phyloP scores from a whole-genome alignment of 2,888 invertebrate species.

The Schrankia costaestrigalis region DNA sequence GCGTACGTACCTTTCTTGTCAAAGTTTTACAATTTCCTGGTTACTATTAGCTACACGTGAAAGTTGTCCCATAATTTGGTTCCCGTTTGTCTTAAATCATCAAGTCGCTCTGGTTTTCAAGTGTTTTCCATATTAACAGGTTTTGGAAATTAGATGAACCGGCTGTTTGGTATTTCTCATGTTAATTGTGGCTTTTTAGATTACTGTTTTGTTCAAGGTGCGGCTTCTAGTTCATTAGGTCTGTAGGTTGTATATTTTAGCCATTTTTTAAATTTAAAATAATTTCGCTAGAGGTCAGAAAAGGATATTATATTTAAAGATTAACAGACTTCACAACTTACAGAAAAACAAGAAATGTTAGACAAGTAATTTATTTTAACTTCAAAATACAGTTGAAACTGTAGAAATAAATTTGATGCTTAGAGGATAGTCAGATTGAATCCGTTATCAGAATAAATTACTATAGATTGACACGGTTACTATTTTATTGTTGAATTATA shows the following conservation, averaged over 20 bases:
- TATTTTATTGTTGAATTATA: too few relatives aligned
- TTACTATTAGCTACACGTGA: slow-evolving; percentile 46
- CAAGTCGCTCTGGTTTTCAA: slow-evolving; percentile 46
- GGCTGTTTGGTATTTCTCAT: slow-evolving; percentile 21
- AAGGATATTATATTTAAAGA: too few relatives aligned
- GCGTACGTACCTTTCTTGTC: too few relatives aligned
- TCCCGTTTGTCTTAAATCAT: slow-evolving; percentile 54
- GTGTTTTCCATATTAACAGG: slow-evolving; percentile 46
- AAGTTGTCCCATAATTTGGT: slow-evolving; percentile 58
- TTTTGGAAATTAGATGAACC: slow-evolving; percentile 34
- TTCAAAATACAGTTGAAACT: too few relatives aligned
- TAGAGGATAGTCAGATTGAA: too few relatives aligned
- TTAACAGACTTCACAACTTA: too few relatives aligned
- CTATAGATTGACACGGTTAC: too few relatives aligned
- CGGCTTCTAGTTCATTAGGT: slow-evolving; percentile 24
- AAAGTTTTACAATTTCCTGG: slow-evolving; percentile 45
- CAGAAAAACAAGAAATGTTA: too few relatives aligned
- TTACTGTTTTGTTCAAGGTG: slow-evolving; percentile 17
- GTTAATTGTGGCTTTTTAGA: slow-evolving; percentile 20
- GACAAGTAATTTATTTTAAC: too few relatives aligned
- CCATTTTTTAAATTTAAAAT: background rate
- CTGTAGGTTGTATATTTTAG: slow-evolving; percentile 34
- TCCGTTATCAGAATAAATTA: too few relatives aligned
- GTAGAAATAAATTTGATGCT: too few relatives aligned
- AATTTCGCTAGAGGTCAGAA: too few relatives aligned